These are phyloP conservation scores for Bemisia tabaci DNA, from an alignment of 1,140 invertebrate genomes.

Conservation along the genomic window DNA sequence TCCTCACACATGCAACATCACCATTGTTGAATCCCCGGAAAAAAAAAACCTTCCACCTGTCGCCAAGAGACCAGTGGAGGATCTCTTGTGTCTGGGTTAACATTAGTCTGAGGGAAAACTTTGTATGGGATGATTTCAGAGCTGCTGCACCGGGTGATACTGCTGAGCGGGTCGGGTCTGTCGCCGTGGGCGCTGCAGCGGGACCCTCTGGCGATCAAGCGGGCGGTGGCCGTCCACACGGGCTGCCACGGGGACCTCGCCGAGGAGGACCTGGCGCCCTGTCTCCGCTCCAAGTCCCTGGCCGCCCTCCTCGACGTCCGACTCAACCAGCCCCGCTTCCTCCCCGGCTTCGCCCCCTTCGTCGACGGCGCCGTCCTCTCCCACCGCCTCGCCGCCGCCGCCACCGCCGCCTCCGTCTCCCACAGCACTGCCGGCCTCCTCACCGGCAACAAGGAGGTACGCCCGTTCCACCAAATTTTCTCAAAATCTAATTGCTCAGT, in stretches of 20 bases:
- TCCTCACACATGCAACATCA: too few relatives aligned
- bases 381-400: conserved; percentile 24
- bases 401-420: conserved; percentile 16
- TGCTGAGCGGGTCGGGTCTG: conserved; percentile 88
- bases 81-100: too few relatives aligned
- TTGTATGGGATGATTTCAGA: too few relatives aligned
- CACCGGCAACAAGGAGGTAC: conserved; percentile 8
- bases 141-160: conserved; percentile 76
- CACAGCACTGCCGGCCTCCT: conserved; percentile 16
- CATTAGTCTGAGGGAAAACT: too few relatives aligned
- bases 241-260: conserved; percentile 60
- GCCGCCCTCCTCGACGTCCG: conserved; percentile 53
- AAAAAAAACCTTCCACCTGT: too few relatives aligned
- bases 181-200: conserved; percentile 87
- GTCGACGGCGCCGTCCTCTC: conserved; percentile 68
- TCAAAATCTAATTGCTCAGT: too few relatives aligned
- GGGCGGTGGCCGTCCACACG: conserved; percentile 60
- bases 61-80: too few relatives aligned
- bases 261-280: conserved; percentile 67
- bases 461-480: too few relatives aligned
- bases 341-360: conserved; percentile 78
- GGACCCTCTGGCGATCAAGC: conserved; percentile 66
- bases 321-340: conserved; percentile 62
- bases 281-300: conserved; percentile 57
- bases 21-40: too few relatives aligned